These are phyloP conservation scores for Phrynosoma platyrhinos DNA, from an alignment of 2,113 vertebrate genomes.

Conservation along the genomic window DNA sequence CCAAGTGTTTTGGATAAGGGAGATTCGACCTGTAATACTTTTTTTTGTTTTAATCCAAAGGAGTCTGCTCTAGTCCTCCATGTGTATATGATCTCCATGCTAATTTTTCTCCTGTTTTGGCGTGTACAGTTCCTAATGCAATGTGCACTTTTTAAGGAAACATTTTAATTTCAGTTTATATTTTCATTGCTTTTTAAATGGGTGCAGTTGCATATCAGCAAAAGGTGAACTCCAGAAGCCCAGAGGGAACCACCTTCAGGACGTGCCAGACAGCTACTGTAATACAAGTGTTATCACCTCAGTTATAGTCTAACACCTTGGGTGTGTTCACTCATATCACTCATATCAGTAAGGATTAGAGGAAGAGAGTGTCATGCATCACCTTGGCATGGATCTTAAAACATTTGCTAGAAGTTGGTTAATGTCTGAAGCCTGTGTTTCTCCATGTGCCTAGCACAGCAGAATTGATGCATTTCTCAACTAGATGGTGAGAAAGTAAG, in stretches of 20 bases:
- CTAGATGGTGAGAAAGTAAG: not conserved
- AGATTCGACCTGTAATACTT: too few species aligned
- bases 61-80: not conserved
- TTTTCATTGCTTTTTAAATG: slow-evolving; percentile 63
- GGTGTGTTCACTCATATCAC: not conserved
- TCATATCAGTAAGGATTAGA: not conserved
- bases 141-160: slow-evolving; percentile 29
- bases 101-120: slow-evolving; percentile 7
- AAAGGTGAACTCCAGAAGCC: slow-evolving; percentile 61
- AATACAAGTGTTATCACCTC: slow-evolving; percentile 8
- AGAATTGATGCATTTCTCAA: accelerated
- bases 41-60: not conserved
- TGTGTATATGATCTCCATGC: not conserved
- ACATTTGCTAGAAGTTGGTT: not conserved
- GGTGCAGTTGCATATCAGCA: slow-evolving; percentile 65
- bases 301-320: slow-evolving; percentile 51
- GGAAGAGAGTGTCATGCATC: not conserved
- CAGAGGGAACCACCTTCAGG: slow-evolving; percentile 50
- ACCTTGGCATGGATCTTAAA: slow-evolving; percentile 43
- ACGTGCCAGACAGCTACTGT: slow-evolving; percentile 62
- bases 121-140: accelerated
- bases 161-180: slow-evolving; percentile 37
- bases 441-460: accelerated
- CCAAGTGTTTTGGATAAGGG: too few species aligned
- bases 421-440: not conserved